A percentile compares a stretch with the other conserved stretches of the same genome.
Evolutionary conservation across 64 coral and sea anemone genomes (phyloP).

Genomic region (Porites lutea): DNA sequence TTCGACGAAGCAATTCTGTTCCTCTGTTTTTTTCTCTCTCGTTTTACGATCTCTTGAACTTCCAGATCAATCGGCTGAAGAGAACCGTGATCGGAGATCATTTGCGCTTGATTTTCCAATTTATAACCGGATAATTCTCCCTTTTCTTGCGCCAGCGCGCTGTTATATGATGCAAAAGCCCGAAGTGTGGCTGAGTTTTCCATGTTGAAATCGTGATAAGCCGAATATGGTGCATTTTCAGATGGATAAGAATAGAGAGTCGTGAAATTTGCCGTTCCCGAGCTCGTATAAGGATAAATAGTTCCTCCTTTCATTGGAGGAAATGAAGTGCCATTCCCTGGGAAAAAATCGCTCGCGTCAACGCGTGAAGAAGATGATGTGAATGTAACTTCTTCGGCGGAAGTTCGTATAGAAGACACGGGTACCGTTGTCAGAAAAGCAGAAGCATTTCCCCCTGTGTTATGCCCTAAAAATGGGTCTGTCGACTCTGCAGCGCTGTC

Average conservation of each 20-base stretch:
- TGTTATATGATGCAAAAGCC: slow-evolving; percentile 71
- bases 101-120: slow-evolving; percentile 72
- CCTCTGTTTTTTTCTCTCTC: slow-evolving; percentile 98
- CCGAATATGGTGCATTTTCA: slow-evolving; percentile 45
- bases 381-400: slow-evolving; percentile 57
- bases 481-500: slow-evolving; percentile 65
- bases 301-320: slow-evolving; percentile 26
- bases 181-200: slow-evolving; percentile 69
- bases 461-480: slow-evolving; percentile 88
- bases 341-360: slow-evolving; percentile 65
- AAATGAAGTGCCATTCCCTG: slow-evolving; percentile 36
- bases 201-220: slow-evolving; percentile 56
- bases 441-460: slow-evolving; percentile 16
- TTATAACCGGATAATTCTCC: slow-evolving; percentile 77
- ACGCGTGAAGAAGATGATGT: slow-evolving; percentile 39
- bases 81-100: slow-evolving; percentile 73
- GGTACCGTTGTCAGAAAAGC: slow-evolving; percentile 59
- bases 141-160: slow-evolving; percentile 73
- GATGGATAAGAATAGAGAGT: slow-evolving; percentile 62
- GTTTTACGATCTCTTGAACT: slow-evolving; percentile 99
- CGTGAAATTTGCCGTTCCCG: slow-evolving; percentile 29
- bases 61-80: slow-evolving; percentile 97
- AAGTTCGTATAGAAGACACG: slow-evolving; percentile 29
- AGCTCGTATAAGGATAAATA: slow-evolving; percentile 57
- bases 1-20: slow-evolving; percentile 98